Conservation (phyloP, 2,797 vertebrate genomes). For the Schizothorax lantsangensis region DNA sequence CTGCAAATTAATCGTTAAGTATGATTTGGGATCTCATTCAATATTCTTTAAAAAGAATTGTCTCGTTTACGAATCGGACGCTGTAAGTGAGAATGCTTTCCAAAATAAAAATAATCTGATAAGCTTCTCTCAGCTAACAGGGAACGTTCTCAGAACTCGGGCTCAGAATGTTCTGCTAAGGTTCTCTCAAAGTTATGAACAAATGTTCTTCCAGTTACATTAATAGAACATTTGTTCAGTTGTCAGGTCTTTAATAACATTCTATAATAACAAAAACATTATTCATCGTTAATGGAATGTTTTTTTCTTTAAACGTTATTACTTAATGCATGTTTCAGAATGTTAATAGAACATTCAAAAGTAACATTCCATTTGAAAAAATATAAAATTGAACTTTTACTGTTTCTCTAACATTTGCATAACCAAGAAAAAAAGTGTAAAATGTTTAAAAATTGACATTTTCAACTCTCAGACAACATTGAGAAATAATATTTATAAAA, state of each 20-base stretch:
- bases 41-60: not conserved
- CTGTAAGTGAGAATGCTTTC: not conserved
- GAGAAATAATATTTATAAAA: not conserved
- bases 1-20: not conserved
- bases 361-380: not conserved
- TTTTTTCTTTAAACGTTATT: not conserved
- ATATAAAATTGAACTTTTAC: not conserved
- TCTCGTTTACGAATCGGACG: not conserved
- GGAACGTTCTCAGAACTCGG: not conserved
- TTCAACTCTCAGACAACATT: no score
- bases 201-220: not conserved
- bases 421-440: not conserved
- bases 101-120: not conserved
- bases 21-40: not conserved
- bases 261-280: not conserved
- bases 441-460: not conserved
- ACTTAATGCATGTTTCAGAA: not conserved
- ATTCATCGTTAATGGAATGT: not conserved
- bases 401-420: not conserved
- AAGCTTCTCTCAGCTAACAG: not conserved
- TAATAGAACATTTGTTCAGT: not conserved
- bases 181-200: not conserved
- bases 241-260: not conserved
- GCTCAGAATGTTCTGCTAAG: not conserved
- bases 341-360: not conserved